These are phyloP conservation scores for Oegoconia quadripuncta DNA, from an alignment of 2,888 invertebrate genomes.

Conservation along the genomic window DNA sequence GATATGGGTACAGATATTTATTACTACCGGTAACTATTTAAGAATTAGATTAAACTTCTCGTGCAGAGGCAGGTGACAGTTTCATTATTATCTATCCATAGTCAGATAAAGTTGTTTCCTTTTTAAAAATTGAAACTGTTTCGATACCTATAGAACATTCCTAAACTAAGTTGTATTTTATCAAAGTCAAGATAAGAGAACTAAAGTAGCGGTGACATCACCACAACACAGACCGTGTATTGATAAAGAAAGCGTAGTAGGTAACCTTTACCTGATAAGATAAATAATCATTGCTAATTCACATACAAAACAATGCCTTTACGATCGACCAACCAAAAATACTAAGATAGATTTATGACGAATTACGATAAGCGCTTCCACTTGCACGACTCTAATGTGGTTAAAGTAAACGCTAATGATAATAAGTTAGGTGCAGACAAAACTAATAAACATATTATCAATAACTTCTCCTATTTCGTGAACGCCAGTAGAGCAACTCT, in stretches of 20 bases:
- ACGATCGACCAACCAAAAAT: slow-evolving; percentile 22
- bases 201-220: slow-evolving; percentile 70
- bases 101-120: too few species aligned
- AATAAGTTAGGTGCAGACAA: not conserved
- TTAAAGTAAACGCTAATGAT: not conserved
- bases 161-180: slow-evolving; percentile 54
- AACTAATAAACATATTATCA: not conserved
- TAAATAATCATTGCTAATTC: slow-evolving; percentile 44
- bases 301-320: slow-evolving; percentile 6
- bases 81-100: too few species aligned
- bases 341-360: slow-evolving; percentile 27
- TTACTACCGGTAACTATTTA: too few species aligned
- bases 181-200: slow-evolving; percentile 63
- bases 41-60: too few species aligned
- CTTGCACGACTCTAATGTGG: too few species aligned
- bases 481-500: slow-evolving; percentile 47
- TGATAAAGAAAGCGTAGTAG: slow-evolving; percentile 70
- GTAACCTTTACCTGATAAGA: slow-evolving; percentile 62
- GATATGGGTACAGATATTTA: not conserved
- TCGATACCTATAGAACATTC: slow-evolving; percentile 56
- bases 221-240: slow-evolving; percentile 47
- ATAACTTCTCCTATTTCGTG: slow-evolving; percentile 33
- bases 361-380: slow-evolving; percentile 29
- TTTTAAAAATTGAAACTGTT: too few species aligned
- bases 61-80: too few species aligned